Evolutionary conservation across 1,140 invertebrate genomes (phyloP).

Genomic region (Temnothorax curvispinosus): DNA sequence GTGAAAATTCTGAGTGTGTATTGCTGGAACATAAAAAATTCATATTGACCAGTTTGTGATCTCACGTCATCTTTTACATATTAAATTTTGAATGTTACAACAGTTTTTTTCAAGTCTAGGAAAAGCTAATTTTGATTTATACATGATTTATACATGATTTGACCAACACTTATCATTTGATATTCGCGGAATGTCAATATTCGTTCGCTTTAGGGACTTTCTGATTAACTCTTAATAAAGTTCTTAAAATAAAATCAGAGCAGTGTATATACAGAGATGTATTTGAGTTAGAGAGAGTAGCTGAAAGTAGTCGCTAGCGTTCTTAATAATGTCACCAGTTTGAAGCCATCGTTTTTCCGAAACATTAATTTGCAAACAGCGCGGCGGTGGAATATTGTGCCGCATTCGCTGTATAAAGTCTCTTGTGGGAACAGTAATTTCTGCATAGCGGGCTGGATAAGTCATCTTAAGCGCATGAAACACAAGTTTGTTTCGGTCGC

Average conservation of each 20-base stretch:
- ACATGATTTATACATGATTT: not conserved
- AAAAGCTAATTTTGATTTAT: not conserved
- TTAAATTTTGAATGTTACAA: not conserved
- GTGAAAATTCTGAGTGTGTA: not conserved
- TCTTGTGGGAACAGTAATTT: conserved; percentile 46
- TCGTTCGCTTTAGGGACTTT: conserved; percentile 17
- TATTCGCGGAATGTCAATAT: conserved; percentile 15
- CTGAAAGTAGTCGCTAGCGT: not conserved
- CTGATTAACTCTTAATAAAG: not conserved
- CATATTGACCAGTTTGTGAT: not conserved
- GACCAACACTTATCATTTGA: conserved; percentile 29
- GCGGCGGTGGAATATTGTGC: not conserved
- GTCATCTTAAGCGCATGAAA: conserved; percentile 52
- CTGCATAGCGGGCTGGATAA: conserved; percentile 44
- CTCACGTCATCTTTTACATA: not conserved
- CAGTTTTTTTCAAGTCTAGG: not conserved
- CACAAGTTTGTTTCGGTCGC: conserved; percentile 44
- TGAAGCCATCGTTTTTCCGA: conserved; percentile 39
- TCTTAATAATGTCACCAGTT: conserved; percentile 24
- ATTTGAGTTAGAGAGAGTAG: not conserved
- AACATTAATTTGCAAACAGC: conserved; percentile 48
- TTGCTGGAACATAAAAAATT: not conserved
- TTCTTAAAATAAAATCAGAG: conserved; percentile 11
- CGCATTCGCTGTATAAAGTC: conserved; percentile 32
- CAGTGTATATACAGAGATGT: not conserved